A percentile compares a stretch with the other conserved stretches of the same genome.
Conservation (phyloP, 1,140 invertebrate genomes). For the Antheraea mylitta region DNA sequence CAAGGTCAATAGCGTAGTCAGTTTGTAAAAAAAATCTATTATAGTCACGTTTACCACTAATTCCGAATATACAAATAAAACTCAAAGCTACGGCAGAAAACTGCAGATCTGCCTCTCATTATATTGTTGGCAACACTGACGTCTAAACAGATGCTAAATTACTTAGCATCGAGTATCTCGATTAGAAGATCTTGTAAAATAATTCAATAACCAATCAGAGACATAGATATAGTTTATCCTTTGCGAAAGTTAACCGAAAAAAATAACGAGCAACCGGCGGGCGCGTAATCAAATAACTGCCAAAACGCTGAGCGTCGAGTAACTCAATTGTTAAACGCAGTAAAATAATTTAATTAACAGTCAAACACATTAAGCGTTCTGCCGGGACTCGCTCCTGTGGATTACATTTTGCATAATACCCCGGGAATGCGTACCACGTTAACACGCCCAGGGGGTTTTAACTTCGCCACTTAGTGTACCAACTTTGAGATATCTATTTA, state of each 20-base stretch:
- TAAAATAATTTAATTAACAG: conserved; percentile 18
- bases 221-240: neutral
- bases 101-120: too few relatives aligned
- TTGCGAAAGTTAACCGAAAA: neutral
- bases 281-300: conserved; percentile 18
- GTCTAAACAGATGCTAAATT: conserved; percentile 22
- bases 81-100: too few relatives aligned
- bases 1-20: too few relatives aligned
- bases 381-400: neutral
- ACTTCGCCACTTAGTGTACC: neutral
- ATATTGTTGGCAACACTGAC: neutral
- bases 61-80: too few relatives aligned
- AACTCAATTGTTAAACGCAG: conserved; percentile 29
- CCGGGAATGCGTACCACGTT: neutral
- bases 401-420: conserved; percentile 13
- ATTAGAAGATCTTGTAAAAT: conserved; percentile 22
- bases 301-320: conserved; percentile 27
- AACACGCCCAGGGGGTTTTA: neutral
- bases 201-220: conserved; percentile 6
- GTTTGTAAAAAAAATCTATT: too few relatives aligned
- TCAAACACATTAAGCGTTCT: conserved; percentile 6
- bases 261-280: neutral
- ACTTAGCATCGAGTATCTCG: conserved; percentile 27
- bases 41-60: too few relatives aligned
- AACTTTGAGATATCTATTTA: neutral